These are phyloP conservation scores for Melieria crassipennis DNA, from an alignment of 2,888 invertebrate genomes.

Conservation along the genomic window DNA sequence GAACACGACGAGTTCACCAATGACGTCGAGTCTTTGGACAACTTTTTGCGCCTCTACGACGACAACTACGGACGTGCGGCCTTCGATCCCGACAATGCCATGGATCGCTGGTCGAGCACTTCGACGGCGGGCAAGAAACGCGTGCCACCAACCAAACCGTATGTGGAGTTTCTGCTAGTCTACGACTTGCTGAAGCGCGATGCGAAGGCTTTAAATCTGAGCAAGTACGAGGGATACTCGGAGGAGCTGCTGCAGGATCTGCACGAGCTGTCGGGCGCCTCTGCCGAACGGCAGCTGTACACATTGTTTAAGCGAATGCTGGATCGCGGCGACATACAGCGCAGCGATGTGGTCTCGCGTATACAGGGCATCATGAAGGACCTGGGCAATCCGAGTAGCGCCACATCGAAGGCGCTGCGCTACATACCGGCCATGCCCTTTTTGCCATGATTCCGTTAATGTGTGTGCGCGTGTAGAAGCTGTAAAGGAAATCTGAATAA, in stretches of 20 bases:
- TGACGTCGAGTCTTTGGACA: constrained; percentile 63
- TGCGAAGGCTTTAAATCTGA: constrained; percentile 62
- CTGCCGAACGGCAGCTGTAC: constrained; percentile 61
- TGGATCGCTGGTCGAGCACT: constrained; percentile 59
- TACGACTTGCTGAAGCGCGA: constrained; percentile 66
- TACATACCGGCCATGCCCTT: constrained; percentile 63
- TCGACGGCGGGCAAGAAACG: constrained; percentile 65
- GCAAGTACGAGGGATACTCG: constrained; percentile 64
- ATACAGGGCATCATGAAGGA: constrained; percentile 61
- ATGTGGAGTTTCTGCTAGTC: constrained; percentile 64
- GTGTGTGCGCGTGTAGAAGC: not conserved
- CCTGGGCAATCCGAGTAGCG: constrained; percentile 56
- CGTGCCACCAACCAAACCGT: constrained; percentile 64
- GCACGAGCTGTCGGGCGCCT: constrained; percentile 55
- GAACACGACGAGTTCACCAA: constrained; percentile 58
- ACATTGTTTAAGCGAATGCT: constrained; percentile 61
- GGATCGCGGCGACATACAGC: constrained; percentile 59
- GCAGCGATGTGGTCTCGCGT: constrained; percentile 61
- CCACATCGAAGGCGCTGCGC: constrained; percentile 57
- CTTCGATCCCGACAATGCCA: constrained; percentile 52
- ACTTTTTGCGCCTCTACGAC: constrained; percentile 64
- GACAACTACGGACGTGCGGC: constrained; percentile 61
- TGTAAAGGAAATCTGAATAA: not conserved
- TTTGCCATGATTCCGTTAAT: constrained; percentile 45
- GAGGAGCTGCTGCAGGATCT: constrained; percentile 58